Percentiles rank a stretch among this genome's conserved stretches.
Evolutionary conservation across 2,888 invertebrate genomes (phyloP).

Genomic region (Agrypnus murinus): DNA sequence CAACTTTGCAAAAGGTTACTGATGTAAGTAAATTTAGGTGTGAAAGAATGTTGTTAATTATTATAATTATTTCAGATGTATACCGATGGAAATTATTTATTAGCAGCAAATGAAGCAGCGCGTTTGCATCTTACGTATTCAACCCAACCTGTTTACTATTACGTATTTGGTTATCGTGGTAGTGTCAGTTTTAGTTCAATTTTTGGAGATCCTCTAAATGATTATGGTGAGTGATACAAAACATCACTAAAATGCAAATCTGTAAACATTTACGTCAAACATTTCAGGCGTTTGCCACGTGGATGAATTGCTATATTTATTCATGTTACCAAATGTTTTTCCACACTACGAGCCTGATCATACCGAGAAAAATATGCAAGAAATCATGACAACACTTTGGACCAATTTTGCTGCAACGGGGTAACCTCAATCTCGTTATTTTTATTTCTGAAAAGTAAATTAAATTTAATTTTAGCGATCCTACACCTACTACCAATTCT

Average conservation of each 20-base stretch:
- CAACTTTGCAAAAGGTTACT: conserved; percentile 64
- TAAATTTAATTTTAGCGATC: conserved; percentile 45
- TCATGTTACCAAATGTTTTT: conserved; percentile 75
- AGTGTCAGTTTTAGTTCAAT: conserved; percentile 81
- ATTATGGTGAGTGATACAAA: conserved; percentile 74
- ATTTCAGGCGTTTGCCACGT: conserved; percentile 85
- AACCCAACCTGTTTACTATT: conserved; percentile 77
- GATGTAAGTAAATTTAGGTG: too few relatives aligned
- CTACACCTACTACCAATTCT: conserved; percentile 37
- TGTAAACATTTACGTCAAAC: background rate
- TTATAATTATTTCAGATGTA: conserved; percentile 76
- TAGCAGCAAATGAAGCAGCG: conserved; percentile 78
- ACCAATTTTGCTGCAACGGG: conserved; percentile 84
- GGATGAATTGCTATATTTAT: conserved; percentile 88
- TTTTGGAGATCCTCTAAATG: conserved; percentile 77
- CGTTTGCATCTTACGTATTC: conserved; percentile 73
- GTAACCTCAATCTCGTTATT: conserved; percentile 71
- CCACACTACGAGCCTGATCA: conserved; percentile 74
- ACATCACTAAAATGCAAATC: background rate
- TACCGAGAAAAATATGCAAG: conserved; percentile 76
- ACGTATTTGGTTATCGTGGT: conserved; percentile 80
- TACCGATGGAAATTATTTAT: conserved; percentile 82
- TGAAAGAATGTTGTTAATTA: too few relatives aligned
- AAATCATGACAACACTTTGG: conserved; percentile 80
- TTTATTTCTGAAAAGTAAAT: too few relatives aligned